These are phyloP conservation scores for Philaethria dido DNA, from an alignment of 2,888 invertebrate species.

Conservation along the genomic window DNA sequence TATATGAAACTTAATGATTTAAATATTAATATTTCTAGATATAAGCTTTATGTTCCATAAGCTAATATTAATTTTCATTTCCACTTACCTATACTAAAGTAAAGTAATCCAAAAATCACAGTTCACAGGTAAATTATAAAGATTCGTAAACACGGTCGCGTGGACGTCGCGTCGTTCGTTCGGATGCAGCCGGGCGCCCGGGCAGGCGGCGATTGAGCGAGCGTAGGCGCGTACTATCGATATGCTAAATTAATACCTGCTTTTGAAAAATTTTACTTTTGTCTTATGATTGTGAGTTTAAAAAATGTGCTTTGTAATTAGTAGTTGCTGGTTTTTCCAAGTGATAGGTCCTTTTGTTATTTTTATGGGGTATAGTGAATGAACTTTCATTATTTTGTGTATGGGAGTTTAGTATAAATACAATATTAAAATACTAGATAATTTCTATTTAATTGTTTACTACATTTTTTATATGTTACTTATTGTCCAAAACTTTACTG, in stretches of 20 bases:
- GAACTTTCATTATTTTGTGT: no score
- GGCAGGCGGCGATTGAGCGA: conserved; percentile 60
- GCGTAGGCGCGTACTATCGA: conserved; percentile 57
- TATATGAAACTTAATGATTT: not conserved
- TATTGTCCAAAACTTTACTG: no score
- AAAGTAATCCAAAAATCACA: conserved; percentile 53
- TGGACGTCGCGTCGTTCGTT: conserved; percentile 80
- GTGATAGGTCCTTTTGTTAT: no score
- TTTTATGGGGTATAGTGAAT: no score
- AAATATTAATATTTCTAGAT: not conserved
- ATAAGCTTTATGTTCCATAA: not conserved
- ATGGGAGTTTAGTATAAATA: no score
- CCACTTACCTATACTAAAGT: conserved; percentile 52
- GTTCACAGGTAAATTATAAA: conserved; percentile 51
- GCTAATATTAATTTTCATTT: conserved; percentile 2
- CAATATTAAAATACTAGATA: no score
- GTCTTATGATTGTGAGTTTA: not conserved
- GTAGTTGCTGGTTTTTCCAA: no score
- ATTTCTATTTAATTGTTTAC: no score
- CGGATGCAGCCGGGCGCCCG: conserved; percentile 78
- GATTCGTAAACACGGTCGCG: conserved; percentile 74
- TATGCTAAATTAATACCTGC: conserved; percentile 31
- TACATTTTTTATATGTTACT: no score
- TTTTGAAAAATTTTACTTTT: not conserved
- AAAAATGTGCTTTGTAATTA: no score